Conservation (phyloP, 2,888 invertebrate species). For the Eupithecia subfuscata region DNA sequence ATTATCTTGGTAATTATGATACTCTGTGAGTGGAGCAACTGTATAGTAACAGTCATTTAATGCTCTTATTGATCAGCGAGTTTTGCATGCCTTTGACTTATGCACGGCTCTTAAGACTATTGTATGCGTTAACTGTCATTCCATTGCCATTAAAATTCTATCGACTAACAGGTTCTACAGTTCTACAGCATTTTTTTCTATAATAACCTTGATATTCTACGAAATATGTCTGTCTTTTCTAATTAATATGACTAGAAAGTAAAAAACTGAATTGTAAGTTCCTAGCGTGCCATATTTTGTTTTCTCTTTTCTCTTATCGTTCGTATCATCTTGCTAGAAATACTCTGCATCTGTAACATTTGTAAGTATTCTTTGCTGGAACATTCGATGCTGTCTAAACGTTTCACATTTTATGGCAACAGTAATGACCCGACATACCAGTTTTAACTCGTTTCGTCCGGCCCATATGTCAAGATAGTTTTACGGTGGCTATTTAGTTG, state of each 20-base stretch:
- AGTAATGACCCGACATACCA: slow-evolving; percentile 52
- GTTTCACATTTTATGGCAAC: slow-evolving; percentile 56
- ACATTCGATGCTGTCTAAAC: slow-evolving; percentile 59
- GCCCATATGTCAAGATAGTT: slow-evolving; percentile 34
- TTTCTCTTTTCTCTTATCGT: slow-evolving; percentile 11
- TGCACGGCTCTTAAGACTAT: neutral
- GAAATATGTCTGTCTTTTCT: neutral
- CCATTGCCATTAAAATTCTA: neutral
- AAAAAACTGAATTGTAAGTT: neutral
- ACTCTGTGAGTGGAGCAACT: neutral
- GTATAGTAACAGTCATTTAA: slow-evolving; percentile 15
- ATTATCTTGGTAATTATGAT: slow-evolving; percentile 10
- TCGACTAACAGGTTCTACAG: neutral
- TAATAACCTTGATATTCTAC: neutral
- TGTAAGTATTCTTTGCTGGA: slow-evolving; percentile 37
- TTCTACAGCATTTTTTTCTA: neutral
- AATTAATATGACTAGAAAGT: neutral
- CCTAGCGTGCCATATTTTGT: slow-evolving; percentile 5
- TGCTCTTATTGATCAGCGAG: slow-evolving; percentile 20
- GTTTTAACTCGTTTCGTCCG: slow-evolving; percentile 47
- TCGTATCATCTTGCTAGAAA: slow-evolving; percentile 10
- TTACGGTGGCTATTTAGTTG: slow-evolving; percentile 37
- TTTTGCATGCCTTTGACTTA: slow-evolving; percentile 7
- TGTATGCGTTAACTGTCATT: neutral
- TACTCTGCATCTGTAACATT: neutral